Evolutionary conservation across 2,797 vertebrate species (phyloP), one percentile per base, ranked within the genome.

Genomic region (Cetoscarus ocellatus): DNA sequence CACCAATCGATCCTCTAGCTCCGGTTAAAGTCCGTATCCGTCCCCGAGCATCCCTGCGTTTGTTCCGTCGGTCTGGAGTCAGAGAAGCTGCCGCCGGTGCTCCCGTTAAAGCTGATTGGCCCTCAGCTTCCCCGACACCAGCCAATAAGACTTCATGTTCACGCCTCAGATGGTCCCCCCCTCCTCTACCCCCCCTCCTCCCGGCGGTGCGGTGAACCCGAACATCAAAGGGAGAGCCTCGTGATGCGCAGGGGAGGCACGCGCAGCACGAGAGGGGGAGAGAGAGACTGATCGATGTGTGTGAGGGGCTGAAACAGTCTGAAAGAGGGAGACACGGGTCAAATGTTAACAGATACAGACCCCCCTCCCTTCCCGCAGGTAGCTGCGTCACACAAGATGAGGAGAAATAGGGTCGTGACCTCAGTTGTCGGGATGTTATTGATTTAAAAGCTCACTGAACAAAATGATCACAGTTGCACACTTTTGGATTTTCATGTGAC

Each of bases 61-160:
- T 0, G 10, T 19, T 0, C n/a, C 5, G 47, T 44, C 44, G 1
- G 5, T 72, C 27, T 45, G 67, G 77, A 82, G 66, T 49, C 71
- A 68, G 67, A 54, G 71, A 34, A 47, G 44, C 59, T 62, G 59
- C 34, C 18, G 55, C 52, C 5, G 79, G 55, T 86, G 82, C 59
- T 87, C 79, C 60, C 64, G 61, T 64, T 80, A 49, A 75, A 62
- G 66, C 80, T 82, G 73, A 90, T 85, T 88, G 84, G 87, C 79
- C 52, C 70, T 51, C 10, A 19, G 44, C 71, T 14, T 15, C 40
- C 40, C n/a, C 0, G 38, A 36, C 47, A 38, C 55, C 67, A 77
- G 64, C 69, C 76, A 82, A 73, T 71, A 73, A 79, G 81, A 57
- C 59, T 57, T 71, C 39, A 49, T 76, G 51, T 60, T 66, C 73